These are phyloP conservation scores for Ailuropoda melanoleuca DNA, from an alignment of 2,113 vertebrate genomes.

Conservation along the genomic window DNA sequence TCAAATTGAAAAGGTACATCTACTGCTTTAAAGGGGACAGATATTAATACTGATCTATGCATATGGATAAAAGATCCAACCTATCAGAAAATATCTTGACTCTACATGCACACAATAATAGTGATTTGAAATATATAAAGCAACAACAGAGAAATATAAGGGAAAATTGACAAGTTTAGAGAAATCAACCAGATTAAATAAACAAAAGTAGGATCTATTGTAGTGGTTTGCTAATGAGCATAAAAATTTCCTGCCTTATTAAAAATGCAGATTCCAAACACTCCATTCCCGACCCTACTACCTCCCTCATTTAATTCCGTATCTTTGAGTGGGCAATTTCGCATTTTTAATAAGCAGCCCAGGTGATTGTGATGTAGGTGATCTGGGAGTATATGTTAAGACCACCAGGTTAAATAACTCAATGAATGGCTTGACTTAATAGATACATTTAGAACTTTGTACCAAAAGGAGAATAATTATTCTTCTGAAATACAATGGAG, in stretches of 20 bases:
- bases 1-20: background rate
- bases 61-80: background rate
- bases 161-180: background rate
- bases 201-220: background rate
- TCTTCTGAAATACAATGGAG: constrained; percentile 5
- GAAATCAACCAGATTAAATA: background rate
- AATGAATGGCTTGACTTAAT: background rate
- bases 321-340: background rate
- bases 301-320: background rate
- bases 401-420: background rate
- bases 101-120: background rate
- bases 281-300: background rate
- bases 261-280: background rate
- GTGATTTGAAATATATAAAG: background rate
- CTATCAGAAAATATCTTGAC: background rate
- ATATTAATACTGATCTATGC: background rate
- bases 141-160: background rate
- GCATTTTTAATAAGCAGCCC: background rate
- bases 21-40: background rate
- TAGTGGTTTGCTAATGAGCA: background rate
- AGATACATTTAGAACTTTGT: constrained; percentile 5
- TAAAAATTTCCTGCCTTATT: background rate
- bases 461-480: constrained; percentile 37
- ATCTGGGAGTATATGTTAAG: background rate
- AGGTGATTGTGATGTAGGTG: background rate